Base-by-base conservation (phyloP, 2,797 vertebrate genomes). In the Myotis vivesi region DNA sequence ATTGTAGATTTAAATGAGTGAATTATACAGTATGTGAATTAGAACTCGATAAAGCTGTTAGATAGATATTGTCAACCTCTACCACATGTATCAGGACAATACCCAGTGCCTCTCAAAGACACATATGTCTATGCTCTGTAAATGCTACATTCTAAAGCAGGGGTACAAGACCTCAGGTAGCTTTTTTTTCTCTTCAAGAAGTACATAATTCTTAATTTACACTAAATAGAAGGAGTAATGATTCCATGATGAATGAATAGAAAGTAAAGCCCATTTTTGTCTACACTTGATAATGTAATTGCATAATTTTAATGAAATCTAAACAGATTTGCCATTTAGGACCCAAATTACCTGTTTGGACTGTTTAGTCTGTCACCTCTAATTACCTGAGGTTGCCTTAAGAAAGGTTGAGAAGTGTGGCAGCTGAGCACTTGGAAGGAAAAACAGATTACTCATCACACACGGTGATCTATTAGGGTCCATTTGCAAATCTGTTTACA, bases 241-340 rank as follows among this genome's bases (percentile, higher is more conserved):
- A 25, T 75, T 89, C 36, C 25, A 53, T 77, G 76, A 89, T 36
- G 51, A 95, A 68, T 66, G 41, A 79, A 33, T 75, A 73, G 68
- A 82, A 92, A 94, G 36, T 36, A 59, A 49, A 89, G 22, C 46
- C 41, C 25, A 15, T 84, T 92, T 85, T 57, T 51, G 13, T 82
- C 71, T 93, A 25, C 6, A 30, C 22, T 85, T 88, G 92, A 73
- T 95, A 89, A 83, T 71, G 83, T 57, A 76, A 62, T 71, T 84
- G 66, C 12, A 66, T 66, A 23, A 41, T 55, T 93, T 93, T 96
- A 53, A 89, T 89, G 91, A 69, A 89, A 77, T 87, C 55, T 55
- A 73, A 94, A 84, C 71, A 73, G 79, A 55, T 46, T 71, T 87
- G 30, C 12, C 51, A 28, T 92, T 87, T 83, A 81, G 75, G 62